Conservation (phyloP, 2,797 vertebrate species). For the Gadopsis marmoratus region DNA sequence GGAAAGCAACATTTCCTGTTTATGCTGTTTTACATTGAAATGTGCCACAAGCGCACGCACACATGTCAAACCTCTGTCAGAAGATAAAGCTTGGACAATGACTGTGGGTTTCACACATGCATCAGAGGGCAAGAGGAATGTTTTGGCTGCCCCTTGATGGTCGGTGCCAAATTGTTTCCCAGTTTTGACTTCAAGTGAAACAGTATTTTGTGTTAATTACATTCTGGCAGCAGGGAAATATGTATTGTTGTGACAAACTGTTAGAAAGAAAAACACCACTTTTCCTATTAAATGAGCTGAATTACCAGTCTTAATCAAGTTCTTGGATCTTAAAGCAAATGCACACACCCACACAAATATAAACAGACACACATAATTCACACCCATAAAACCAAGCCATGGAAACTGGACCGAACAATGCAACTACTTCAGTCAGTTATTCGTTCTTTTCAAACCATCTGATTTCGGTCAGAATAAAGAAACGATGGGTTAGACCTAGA, state of each 20-base stretch:
- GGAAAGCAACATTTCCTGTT: conserved; percentile 61
- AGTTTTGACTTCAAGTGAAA: conserved; percentile 19
- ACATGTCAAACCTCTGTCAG: conserved; percentile 44
- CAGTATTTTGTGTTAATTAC: conserved; percentile 17
- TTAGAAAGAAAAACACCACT: conserved; percentile 33
- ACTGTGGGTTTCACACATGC: conserved; percentile 28
- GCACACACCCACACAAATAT: conserved; percentile 18
- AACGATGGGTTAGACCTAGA: not conserved
- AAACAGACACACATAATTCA: conserved; percentile 22
- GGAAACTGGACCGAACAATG: conserved; percentile 9
- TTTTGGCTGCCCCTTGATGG: conserved; percentile 16
- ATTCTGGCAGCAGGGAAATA: conserved; percentile 14
- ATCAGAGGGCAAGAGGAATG: not conserved
- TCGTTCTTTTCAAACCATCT: conserved; percentile 8
- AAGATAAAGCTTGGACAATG: conserved; percentile 44
- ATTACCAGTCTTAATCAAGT: conserved; percentile 12
- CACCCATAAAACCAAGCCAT: conserved; percentile 13
- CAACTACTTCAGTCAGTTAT: not conserved
- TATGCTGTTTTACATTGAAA: conserved; percentile 33
- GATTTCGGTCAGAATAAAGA: not conserved
- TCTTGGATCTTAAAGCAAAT: not conserved
- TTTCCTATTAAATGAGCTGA: conserved; percentile 20
- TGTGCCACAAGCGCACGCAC: conserved; percentile 22
- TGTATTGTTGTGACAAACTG: conserved; percentile 24
- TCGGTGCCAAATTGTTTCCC: conserved; percentile 39